These are phyloP conservation scores for Ctena decussata DNA, from an alignment of 2,888 invertebrate genomes.

Conservation along the genomic window DNA sequence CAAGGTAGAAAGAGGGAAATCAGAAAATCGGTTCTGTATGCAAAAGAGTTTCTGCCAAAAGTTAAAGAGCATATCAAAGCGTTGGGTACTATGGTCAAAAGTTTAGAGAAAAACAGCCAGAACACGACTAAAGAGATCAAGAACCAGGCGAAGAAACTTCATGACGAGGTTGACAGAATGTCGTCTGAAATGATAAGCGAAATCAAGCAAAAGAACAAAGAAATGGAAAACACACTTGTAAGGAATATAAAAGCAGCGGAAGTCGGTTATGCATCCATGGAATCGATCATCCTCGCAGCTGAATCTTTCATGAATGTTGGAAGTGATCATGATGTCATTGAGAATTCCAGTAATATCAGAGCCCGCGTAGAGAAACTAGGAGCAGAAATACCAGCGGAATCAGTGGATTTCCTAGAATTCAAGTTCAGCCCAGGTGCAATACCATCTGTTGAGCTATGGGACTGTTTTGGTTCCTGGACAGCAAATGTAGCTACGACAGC, in stretches of 20 bases:
- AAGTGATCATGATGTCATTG: slow-evolving; percentile 66
- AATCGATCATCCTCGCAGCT: slow-evolving; percentile 62
- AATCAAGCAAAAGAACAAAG: slow-evolving; percentile 65
- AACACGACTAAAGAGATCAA: slow-evolving; percentile 64
- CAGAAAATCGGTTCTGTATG: slow-evolving; percentile 45
- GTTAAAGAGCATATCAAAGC: slow-evolving; percentile 53
- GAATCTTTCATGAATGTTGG: slow-evolving; percentile 65
- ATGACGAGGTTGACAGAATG: slow-evolving; percentile 64
- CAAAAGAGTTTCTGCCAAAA: slow-evolving; percentile 57
- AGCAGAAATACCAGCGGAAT: slow-evolving; percentile 55
- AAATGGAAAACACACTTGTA: slow-evolving; percentile 59
- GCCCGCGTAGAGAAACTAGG: slow-evolving; percentile 60
- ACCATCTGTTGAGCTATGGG: slow-evolving; percentile 59
- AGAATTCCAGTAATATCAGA: slow-evolving; percentile 61
- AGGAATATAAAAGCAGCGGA: slow-evolving; percentile 56
- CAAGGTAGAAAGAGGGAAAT: slow-evolving; percentile 57
- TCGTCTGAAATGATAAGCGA: slow-evolving; percentile 62
- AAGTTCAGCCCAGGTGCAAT: slow-evolving; percentile 63
- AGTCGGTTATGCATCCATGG: slow-evolving; percentile 59
- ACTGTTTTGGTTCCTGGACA: slow-evolving; percentile 64
- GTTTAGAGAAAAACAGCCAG: slow-evolving; percentile 60
- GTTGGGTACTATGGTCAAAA: slow-evolving; percentile 54
- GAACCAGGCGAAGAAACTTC: slow-evolving; percentile 56
- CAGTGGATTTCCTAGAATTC: slow-evolving; percentile 62
- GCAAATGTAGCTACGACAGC: slow-evolving; percentile 61